phyloP scores from a whole-genome alignment of 2,888 invertebrate species.

The Diaperis boleti region DNA sequence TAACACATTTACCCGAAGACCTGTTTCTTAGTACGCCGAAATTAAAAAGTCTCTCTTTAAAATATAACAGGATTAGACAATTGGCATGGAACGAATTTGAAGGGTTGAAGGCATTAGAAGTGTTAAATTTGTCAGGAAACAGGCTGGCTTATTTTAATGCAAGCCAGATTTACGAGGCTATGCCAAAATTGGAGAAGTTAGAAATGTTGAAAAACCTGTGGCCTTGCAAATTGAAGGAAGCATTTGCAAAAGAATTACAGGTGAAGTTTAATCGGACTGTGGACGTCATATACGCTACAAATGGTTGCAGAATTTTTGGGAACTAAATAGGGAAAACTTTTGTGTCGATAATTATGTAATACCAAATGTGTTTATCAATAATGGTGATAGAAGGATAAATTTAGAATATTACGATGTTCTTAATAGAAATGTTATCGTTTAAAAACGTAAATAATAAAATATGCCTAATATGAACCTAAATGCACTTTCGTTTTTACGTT shows the following conservation, averaged over 20 bases:
- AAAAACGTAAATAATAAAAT: too few relatives aligned
- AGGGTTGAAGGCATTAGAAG: neutral
- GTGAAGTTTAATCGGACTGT: neutral
- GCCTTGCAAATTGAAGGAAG: neutral
- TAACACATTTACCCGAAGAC: neutral
- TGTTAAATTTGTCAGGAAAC: conserved; percentile 1
- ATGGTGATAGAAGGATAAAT: too few relatives aligned
- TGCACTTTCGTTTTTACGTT: too few relatives aligned
- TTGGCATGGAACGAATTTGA: conserved; percentile 27
- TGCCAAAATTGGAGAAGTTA: conserved; percentile 2
- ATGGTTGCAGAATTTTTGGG: neutral
- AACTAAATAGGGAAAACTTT: too few relatives aligned
- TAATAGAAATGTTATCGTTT: too few relatives aligned
- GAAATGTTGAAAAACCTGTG: neutral
- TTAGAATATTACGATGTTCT: too few relatives aligned
- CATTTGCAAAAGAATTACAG: neutral
- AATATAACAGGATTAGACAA: conserved; percentile 2
- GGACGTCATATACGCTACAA: neutral
- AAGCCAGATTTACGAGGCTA: neutral
- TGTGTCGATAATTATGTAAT: too few relatives aligned
- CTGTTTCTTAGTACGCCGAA: conserved; percentile 1
- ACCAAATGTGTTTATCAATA: too few relatives aligned
- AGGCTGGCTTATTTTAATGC: conserved; percentile 10
- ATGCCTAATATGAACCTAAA: too few relatives aligned
- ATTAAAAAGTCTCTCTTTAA: neutral